Base-by-base conservation (phyloP, 1,140 invertebrate species). In the Maconellicoccus hirsutus region DNA sequence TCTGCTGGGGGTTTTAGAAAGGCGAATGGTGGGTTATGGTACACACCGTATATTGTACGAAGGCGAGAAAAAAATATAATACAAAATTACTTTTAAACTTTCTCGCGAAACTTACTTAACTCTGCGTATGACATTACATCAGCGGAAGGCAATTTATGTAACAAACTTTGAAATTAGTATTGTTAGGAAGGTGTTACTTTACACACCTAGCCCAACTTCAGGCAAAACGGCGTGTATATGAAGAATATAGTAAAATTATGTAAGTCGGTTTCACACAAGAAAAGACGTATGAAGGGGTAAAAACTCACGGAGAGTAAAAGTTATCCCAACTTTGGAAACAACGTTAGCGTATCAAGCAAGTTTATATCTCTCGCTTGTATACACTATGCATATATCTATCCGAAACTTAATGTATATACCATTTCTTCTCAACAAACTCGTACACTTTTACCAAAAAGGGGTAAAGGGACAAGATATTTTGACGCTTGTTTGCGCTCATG, bases 121-220 rank as follows among this genome's bases (percentile, higher is more conserved):
- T 52, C 42, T 52, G 42, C 42, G n/a, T 52, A 52, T 52, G 42
- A 52, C 42, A 52, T 52, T 52, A 52, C 42, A 52, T 52, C 42
- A 52, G 42, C 42, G 42, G 42, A 19, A 52, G 42, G 42, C 42
- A 52, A 52, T 52, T 52, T 52, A 52, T 52, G 42, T 52, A 52
- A 52, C 12, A 52, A 52, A 52, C 42, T 52, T 52, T 52, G 42
- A 52, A 52, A 52, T 52, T 52, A 52, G 42, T 52, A 52, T 52
- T 52, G 42, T 52, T 52, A 52, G 6, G 42, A 52, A 52, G 42
- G 42, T 52, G 42, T 52, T 52, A 52, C n/a, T 16, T 19, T 52
- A 14, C 3, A 19, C 42, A 52, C 42, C 42, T 52, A 16, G n/a
- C 16, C 4, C 6, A 52, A 16, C 42, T 52, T 52, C 42, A 16